Evolutionary conservation across 2,113 vertebrate species (phyloP), one percentile per base, ranked within the genome.

Genomic region (Verasper variegatus): DNA sequence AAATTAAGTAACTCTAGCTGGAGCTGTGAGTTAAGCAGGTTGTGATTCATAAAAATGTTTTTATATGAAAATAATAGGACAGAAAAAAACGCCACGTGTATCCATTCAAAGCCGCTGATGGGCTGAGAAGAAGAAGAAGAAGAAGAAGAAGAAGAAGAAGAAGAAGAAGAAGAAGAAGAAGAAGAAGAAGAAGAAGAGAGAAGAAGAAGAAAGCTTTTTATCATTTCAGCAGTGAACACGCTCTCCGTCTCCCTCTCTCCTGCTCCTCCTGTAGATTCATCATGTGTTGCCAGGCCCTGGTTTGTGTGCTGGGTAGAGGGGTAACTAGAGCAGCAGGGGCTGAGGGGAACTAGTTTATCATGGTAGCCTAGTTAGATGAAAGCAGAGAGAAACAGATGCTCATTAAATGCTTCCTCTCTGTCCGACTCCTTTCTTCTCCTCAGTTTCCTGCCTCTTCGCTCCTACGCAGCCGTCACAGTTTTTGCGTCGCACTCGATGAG

Each of bases 301-400:
- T 64, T 40, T 89, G 70, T 77, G 79, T 54, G 61, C 40, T 37
- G 76, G 74, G 71, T 70, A 42, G 74, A 66, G 74, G 75, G 78
- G 75, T 89, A 89, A 89, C 82, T 85, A 78, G 91, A 92, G 82
- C 77, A 78, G 68, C 69, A 52, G 76, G 78, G 74, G 87, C 77
- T 87, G 81, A 80, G 82, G 18, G 52, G 52, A 42, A 91, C 91
- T 90, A 92, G 91, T 94, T 93, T 26, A 94, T 95, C 93, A 94
- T 90, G 87, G 90, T 94, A 95, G 82, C 93, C 93, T 84, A 93
- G 88, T 94, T 93, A 90, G 74, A 88, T 89, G 90, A 92, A 91
- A 84, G 89, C 82, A 68, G 62, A 60, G 23, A 63, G 51, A 49
- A 58, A 60, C 54, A 62, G 45, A 51, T 42, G 64, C 73, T 85